phyloP scores from a whole-genome alignment of 2,113 vertebrate species.

The Podilymbus podiceps region DNA sequence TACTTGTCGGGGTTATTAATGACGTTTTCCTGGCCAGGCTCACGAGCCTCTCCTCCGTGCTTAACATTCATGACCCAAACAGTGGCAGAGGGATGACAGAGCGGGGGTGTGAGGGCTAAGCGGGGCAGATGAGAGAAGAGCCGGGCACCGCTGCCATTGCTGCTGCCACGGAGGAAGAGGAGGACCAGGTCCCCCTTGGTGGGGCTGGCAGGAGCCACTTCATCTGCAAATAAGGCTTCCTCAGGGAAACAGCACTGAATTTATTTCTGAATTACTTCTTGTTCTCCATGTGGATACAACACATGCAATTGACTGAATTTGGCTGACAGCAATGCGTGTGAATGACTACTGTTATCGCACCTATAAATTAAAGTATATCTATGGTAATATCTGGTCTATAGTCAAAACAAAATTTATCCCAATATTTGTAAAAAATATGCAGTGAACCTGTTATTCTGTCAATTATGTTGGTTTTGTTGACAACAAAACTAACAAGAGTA shows the following conservation, averaged over 20 bases:
- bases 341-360: neutral
- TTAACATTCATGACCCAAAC: neutral
- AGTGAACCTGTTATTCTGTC: neutral
- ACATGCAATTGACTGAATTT: neutral
- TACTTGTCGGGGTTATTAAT: slow-evolving; percentile 44
- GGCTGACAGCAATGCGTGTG: neutral
- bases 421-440: neutral
- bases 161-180: neutral
- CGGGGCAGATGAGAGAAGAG: neutral
- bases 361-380: neutral
- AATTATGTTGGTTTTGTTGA: neutral
- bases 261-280: neutral
- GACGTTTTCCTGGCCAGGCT: neutral
- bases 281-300: neutral
- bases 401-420: neutral
- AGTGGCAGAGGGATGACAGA: neutral
- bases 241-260: neutral
- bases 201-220: neutral
- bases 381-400: neutral
- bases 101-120: neutral
- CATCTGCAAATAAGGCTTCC: neutral
- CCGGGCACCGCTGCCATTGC: fast-evolving
- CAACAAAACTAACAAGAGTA: neutral
- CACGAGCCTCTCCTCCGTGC: neutral
- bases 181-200: neutral